Base-by-base conservation (phyloP, 2,888 invertebrate genomes). In the Euproctis similis region DNA sequence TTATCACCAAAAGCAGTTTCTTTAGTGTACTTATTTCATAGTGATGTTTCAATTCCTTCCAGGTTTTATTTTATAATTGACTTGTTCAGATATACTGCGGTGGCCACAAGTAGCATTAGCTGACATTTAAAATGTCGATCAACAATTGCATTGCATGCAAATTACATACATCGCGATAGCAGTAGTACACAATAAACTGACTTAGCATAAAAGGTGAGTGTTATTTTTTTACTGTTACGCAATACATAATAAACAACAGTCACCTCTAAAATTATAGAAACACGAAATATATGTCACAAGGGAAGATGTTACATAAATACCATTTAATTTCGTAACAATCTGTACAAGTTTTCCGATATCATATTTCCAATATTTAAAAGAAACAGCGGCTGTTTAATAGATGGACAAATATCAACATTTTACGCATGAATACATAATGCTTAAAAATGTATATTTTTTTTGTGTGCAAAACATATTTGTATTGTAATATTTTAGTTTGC, bases 121-220 rank as follows among this genome's bases (percentile, higher is more conserved):
- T 49, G 44, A 41, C 53, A 58, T 47, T 54, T 50, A 42, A 56
- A 65, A 62, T 47, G 53, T 54, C 54, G 52, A 53, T 54, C 52
- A 43, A 37, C 41, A 45, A 47, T 59, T 52, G 52, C 42, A 21
- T 21, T 21, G 9, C 47, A 66, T 67, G 60, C 59, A 61, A 65
- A 67, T 61, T 26, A 44, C 44, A 46, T 8, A 54, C 55, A 58
- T 54, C 53, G 63, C 61, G 66, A 63, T 35, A 44, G 52, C 38
- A 46, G 50, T 50, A 51, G 51, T 49, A 42, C 45, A 44, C 42
- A 56, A 59, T 53, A 57, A 52, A 59, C 57, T 50, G 53, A 66
- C 66, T 74, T 70, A 65, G 64, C 75, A 74, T 74, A 67, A 65
- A 71, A 68, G 70, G 64, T 64, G 50, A 43, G 58, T n/a, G n/a